Evolutionary conservation across 2,113 vertebrate species (phyloP), one percentile per base, ranked within the genome.

Genomic region (Lagopus leucura): DNA sequence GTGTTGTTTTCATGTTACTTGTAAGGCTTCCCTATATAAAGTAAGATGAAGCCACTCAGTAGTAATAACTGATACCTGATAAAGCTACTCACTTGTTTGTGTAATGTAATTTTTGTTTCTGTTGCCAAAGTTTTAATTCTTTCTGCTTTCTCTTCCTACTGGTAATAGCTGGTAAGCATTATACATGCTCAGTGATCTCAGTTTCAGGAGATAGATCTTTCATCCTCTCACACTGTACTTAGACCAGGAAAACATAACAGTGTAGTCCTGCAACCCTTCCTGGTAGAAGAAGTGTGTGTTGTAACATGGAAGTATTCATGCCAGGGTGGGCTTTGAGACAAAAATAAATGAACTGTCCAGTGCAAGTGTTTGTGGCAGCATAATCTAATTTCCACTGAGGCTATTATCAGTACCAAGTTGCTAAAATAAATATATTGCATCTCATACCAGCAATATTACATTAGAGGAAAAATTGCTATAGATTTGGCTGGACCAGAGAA

Each of bases 341-440:
- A 70, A 86, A 79, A 91, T 67, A 83, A 94, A 94, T 88, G 28
- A 96, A 86, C 86, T 92, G 61, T 92, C 70, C 47, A 17, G 65
- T 78, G 43, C 75, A 93, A 84, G 30, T 0, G 5, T 80, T 90
- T 52, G 82, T 94, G 38, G 34, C 50, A 85, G 75, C 64, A 27
- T 88, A 89, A 93, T 85, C 80, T 55, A 82, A 92, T 93, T 93
- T 91, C 43, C 48, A 67, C 64, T 55, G 65, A 78, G 76, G 52
- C 52, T 88, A 15, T 91, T 96, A 93, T 84, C 85, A 74, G 75
- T 89, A 93, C 69, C 64, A 60, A 52, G 76, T 91, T 96, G 89
- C 72, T 91, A 92, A 88, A 89, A 92, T 73, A 94, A 92, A 84
- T 92, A 74, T 42, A 64, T 92, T 80, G 69, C 34, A 80, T 86